Evolutionary conservation across 1,140 invertebrate genomes (phyloP), one percentile per base, ranked within the genome.

Genomic region (Procambarus clarkii): DNA sequence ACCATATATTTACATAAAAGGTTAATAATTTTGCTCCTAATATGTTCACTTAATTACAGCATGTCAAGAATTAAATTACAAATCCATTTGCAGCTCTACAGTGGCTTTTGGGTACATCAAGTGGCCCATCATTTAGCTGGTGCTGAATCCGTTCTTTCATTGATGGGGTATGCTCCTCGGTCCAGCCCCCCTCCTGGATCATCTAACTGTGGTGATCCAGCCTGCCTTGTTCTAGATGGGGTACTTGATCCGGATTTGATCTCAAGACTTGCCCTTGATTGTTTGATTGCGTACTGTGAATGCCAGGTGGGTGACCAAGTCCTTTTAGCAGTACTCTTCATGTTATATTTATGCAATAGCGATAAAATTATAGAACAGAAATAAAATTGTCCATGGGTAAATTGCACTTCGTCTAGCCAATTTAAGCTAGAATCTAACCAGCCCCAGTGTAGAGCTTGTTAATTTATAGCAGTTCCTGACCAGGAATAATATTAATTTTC

Each of bases 261-360:
- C 1, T 96, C 96, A 2, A 96, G 96, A 86, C 96, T 98, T 0
- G 97, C 97, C 8, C 95, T 97, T 77, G 97, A 98, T 94, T 97
- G 97, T 4, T 96, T 98, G 91, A 96, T 98, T n/a, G 98, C 98
- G 44, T 97, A 97, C 94, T 97, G 97, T 69, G 98, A 98, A 95
- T 98, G 97, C 94, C 97, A 98, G 95, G 97, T 97, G 94, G 93
- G 58, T 71, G 8, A 34, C 34, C 1, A 34, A 34, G 34, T 34
- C 34, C 34, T 34, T 34, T 34, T 34, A 34, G 34, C 34, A 34
- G 34, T 34, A 34, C 34, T 34, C 34, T 34, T 34, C 34, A 34
- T 34, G 34, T 34, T 34, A 34, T 34, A 34, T 34, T 34, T 34
- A 34, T 34, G 34, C 34, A 34, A 34, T 34, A 34, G 34, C 34